Conservation (phyloP, 2,888 invertebrate species). For the Lysandra coridon region DNA sequence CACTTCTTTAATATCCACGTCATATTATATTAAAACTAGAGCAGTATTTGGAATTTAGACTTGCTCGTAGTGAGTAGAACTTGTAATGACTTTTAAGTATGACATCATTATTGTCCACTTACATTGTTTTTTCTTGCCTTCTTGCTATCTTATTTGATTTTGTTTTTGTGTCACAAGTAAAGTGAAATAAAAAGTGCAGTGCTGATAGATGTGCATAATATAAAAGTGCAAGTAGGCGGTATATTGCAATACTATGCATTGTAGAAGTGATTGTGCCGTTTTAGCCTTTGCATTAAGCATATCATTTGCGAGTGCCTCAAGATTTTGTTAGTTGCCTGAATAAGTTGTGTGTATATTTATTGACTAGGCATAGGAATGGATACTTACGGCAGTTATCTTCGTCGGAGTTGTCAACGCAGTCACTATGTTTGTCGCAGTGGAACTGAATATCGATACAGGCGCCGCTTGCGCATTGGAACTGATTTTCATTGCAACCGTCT, state of each 20-base stretch:
- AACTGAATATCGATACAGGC: constrained; percentile 81
- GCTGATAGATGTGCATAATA: constrained; percentile 18
- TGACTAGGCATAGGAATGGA: not conserved
- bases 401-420: constrained; percentile 83
- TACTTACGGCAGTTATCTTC: constrained; percentile 80
- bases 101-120: not conserved
- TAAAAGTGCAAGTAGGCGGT: constrained; percentile 18
- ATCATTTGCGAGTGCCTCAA: not conserved
- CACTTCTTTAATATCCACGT: constrained; percentile 42
- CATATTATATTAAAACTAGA: not conserved
- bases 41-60: not conserved
- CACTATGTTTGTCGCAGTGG: constrained; percentile 81
- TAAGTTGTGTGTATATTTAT: not conserved
- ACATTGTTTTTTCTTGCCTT: not conserved
- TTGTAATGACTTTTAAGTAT: not conserved
- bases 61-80: not conserved
- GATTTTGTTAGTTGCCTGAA: not conserved
- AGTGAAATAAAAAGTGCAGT: constrained; percentile 22
- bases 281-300: constrained; percentile 1
- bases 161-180: not conserved
- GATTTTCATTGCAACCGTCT: constrained; percentile 52
- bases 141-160: constrained; percentile 17
- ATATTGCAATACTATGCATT: not conserved
- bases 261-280: not conserved
- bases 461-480: constrained; percentile 72